A percentile compares a stretch with the other conserved stretches of the same genome.
phyloP scores from a whole-genome alignment of 1,140 invertebrate species.

The Drosophila seguyi region DNA sequence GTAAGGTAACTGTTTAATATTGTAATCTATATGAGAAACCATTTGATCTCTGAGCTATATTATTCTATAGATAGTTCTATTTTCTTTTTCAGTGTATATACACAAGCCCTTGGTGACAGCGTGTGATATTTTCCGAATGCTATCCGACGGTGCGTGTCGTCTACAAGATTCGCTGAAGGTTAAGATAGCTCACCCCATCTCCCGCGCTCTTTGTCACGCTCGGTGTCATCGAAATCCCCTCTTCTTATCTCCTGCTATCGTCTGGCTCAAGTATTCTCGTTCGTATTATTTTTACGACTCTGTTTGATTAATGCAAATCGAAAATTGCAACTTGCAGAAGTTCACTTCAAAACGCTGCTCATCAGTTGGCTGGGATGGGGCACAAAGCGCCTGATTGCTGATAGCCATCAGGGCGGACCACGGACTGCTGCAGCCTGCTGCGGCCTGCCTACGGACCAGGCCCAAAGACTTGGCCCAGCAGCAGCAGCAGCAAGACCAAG shows the following conservation, averaged over 20 bases:
- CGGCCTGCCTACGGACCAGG: neutral
- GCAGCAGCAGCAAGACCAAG: constrained; percentile 8
- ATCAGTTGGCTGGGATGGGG: constrained; percentile 60
- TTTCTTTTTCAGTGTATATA: neutral
- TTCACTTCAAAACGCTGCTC: constrained; percentile 53
- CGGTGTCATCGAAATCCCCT: constrained; percentile 29
- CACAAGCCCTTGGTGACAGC: constrained; percentile 57
- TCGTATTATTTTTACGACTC: constrained; percentile 58
- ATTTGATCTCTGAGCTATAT: no score
- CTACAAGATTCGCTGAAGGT: constrained; percentile 50
- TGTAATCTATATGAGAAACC: no score
- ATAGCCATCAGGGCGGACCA: constrained; percentile 70
- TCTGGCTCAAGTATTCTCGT: constrained; percentile 32
- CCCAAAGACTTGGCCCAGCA: constrained; percentile 13
- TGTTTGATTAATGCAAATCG: constrained; percentile 69
- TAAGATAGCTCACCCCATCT: constrained; percentile 34
- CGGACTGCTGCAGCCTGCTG: constrained; percentile 26
- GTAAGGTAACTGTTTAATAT: no score
- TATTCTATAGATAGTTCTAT: neutral
- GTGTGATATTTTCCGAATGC: constrained; percentile 72
- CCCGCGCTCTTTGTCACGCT: constrained; percentile 14
- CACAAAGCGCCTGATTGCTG: constrained; percentile 83
- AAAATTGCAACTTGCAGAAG: constrained; percentile 63
- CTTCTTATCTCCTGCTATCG: constrained; percentile 50
- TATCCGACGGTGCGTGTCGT: constrained; percentile 46